These are phyloP conservation scores for Hermodice carunculata DNA, from an alignment of 2,888 invertebrate species.

Conservation along the genomic window DNA sequence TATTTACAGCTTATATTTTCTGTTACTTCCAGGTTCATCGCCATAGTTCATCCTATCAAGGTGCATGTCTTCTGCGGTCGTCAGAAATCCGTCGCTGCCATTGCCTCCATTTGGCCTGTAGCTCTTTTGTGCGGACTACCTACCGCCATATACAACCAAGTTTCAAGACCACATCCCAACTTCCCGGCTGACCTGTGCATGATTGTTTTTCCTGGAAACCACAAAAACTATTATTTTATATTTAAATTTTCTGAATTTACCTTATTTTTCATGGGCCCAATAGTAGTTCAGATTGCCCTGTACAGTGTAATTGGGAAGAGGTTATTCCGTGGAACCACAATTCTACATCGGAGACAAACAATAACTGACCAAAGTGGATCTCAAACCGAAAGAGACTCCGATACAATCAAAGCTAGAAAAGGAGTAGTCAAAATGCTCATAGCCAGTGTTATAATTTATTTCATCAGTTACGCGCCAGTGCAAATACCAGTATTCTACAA, in stretches of 20 bases:
- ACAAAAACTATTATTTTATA: conserved; percentile 45
- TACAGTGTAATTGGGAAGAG: conserved; percentile 64
- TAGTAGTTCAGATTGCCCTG: conserved; percentile 64
- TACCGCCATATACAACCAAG: conserved; percentile 62
- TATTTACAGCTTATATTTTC: too few species aligned
- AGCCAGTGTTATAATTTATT: conserved; percentile 71
- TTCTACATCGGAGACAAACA: conserved; percentile 46
- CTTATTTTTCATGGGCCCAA: conserved; percentile 67
- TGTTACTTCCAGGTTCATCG: conserved; percentile 67
- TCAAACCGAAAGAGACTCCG: conserved; percentile 21
- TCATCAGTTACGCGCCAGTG: conserved; percentile 71
- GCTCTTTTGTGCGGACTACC: conserved; percentile 64
- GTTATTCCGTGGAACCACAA: conserved; percentile 61
- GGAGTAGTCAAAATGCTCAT: conserved; percentile 72
- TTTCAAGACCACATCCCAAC: conserved; percentile 37
- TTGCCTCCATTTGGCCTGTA: conserved; percentile 66
- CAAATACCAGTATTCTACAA: conserved; percentile 68
- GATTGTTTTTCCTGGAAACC: conserved; percentile 54
- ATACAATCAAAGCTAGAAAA: conserved; percentile 52
- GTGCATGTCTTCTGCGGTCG: conserved; percentile 69
- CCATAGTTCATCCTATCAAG: conserved; percentile 69
- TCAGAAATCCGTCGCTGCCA: conserved; percentile 58
- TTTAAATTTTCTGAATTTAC: conserved; percentile 65
- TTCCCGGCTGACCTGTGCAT: conserved; percentile 56
- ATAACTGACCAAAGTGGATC: conserved; percentile 1